Conservation (phyloP, 2,888 invertebrate species). For the Chesias legatella region DNA sequence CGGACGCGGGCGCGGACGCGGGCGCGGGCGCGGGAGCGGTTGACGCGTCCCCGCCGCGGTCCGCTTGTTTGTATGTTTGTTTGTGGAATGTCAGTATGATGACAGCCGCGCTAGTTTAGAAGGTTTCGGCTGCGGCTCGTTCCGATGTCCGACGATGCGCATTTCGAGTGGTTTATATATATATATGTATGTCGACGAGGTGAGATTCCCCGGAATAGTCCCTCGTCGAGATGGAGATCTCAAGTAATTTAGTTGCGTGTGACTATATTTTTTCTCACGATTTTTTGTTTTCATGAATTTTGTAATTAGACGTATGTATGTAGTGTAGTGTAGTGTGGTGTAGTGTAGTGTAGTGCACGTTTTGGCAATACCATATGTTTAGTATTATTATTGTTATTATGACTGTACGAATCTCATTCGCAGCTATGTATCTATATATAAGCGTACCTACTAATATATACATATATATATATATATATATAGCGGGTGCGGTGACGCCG, state of each 20-base stretch:
- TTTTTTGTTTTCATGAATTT: slow-evolving; percentile 49
- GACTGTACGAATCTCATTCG: slow-evolving; percentile 53
- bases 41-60: too few relatives aligned
- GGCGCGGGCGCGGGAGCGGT: too few relatives aligned
- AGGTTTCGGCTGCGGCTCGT: too few relatives aligned
- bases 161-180: too few relatives aligned
- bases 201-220: too few relatives aligned
- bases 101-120: too few relatives aligned
- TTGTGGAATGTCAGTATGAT: too few relatives aligned
- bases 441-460: slow-evolving; percentile 27
- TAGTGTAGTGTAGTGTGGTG: too few relatives aligned
- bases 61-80: too few relatives aligned
- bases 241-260: slow-evolving; percentile 69
- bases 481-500: slow-evolving; percentile 32
- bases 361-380: slow-evolving; percentile 54
- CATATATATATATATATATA: slow-evolving; percentile 5
- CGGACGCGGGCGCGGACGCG: too few relatives aligned
- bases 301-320: slow-evolving; percentile 48
- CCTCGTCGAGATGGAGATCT: slow-evolving; percentile 68
- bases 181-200: too few relatives aligned
- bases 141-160: too few relatives aligned
- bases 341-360: slow-evolving; percentile 70
- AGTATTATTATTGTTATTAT: slow-evolving; percentile 31
- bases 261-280: slow-evolving; percentile 22
- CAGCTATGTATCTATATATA: slow-evolving; percentile 49